Percentiles rank a stretch among this genome's conserved stretches.
phyloP scores from a whole-genome alignment of 2,113 vertebrate species.

The Regulus satrapa region DNA sequence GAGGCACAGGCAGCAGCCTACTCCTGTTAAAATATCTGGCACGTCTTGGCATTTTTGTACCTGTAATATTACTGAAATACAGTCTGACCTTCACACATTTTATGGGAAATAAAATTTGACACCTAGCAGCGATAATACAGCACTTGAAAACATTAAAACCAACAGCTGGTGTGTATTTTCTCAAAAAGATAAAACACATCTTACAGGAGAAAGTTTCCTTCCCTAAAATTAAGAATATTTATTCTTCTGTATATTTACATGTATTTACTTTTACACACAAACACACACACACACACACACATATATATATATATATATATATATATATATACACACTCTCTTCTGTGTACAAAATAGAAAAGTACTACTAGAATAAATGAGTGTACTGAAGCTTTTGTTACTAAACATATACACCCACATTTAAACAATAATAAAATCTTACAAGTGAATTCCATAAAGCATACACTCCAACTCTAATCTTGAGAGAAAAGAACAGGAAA shows the following conservation, averaged over 20 bases:
- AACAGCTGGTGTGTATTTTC: neutral
- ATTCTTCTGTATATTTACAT: neutral
- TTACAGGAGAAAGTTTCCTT: neutral
- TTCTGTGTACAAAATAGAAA: neutral
- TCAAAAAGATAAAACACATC: neutral
- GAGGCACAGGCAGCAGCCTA: neutral
- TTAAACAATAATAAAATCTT: neutral
- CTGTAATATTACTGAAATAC: neutral
- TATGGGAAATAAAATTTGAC: neutral
- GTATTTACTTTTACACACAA: neutral
- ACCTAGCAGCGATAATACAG: neutral
- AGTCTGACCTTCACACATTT: neutral
- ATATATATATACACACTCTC: neutral
- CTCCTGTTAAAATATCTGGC: neutral
- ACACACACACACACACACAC: neutral
- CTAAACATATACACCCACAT: neutral
- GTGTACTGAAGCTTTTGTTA: neutral
- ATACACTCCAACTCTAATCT: neutral
- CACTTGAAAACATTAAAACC: neutral
- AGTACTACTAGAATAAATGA: neutral
- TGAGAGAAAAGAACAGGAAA: slow-evolving; percentile 43
- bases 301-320: too few species aligned
- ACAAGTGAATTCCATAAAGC: neutral
- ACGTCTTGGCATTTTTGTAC: neutral
- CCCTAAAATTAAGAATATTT: neutral